phyloP scores from a whole-genome alignment of 1,140 invertebrate genomes.

The Reticulitermes speratus region DNA sequence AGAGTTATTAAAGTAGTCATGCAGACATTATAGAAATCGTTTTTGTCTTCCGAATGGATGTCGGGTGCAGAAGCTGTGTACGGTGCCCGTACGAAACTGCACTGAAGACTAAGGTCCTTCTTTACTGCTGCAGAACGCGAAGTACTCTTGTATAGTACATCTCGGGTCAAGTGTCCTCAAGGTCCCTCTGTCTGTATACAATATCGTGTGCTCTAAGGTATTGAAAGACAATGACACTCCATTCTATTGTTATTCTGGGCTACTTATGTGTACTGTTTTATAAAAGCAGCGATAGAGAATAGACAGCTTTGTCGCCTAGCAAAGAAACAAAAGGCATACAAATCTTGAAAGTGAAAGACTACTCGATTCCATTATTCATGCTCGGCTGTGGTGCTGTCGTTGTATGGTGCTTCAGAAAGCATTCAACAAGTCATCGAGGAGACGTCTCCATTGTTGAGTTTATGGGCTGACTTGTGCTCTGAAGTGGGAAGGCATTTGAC shows the following conservation, averaged over 20 bases:
- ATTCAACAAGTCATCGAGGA: neutral
- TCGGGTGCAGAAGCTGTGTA: too few relatives aligned
- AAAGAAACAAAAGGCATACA: neutral
- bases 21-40: too few relatives aligned
- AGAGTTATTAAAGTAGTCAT: too few relatives aligned
- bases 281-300: neutral
- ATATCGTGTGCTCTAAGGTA: neutral
- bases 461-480: neutral
- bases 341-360: neutral
- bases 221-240: conserved; percentile 4
- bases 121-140: neutral
- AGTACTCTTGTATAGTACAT: neutral
- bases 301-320: neutral
- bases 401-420: neutral
- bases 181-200: neutral
- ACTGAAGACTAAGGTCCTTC: too few relatives aligned
- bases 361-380: neutral
- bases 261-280: too few relatives aligned
- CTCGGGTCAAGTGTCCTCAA: neutral
- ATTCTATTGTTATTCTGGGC: neutral
- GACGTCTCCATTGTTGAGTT: neutral
- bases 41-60: too few relatives aligned
- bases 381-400: too few relatives aligned
- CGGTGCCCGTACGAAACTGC: too few relatives aligned
- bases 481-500: neutral